Evolutionary conservation across 2,888 invertebrate genomes (phyloP).

Genomic region (Vandiemenella viatica): DNA sequence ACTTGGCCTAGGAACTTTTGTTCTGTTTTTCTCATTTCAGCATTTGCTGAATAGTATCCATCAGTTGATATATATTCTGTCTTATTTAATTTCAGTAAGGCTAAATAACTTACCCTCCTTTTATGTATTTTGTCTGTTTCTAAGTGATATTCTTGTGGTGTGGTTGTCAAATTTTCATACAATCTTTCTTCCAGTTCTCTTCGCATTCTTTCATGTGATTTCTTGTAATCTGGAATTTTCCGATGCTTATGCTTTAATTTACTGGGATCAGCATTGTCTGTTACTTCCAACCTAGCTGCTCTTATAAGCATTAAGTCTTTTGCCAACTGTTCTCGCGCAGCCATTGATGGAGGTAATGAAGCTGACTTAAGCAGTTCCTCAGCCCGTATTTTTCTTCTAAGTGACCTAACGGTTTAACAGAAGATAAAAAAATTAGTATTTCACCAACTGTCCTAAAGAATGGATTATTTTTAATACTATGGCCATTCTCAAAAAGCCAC

Average conservation of each 20-base stretch:
- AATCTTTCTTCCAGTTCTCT: constrained; percentile 27
- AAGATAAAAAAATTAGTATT: no score
- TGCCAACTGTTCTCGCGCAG: constrained; percentile 35
- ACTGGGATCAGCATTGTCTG: no score
- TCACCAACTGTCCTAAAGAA: no score
- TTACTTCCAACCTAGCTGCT: background rate
- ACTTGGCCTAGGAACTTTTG: no score
- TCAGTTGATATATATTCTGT: no score
- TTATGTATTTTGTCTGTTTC: constrained; percentile 35
- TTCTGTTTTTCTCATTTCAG: no score
- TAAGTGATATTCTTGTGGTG: constrained; percentile 37
- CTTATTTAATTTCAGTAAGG: no score
- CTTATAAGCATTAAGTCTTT: background rate
- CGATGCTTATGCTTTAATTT: constrained; percentile 2
- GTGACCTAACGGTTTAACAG: constrained; percentile 37
- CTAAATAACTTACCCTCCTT: constrained; percentile 25
- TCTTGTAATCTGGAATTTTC: constrained; percentile 23
- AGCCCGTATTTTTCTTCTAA: constrained; percentile 51
- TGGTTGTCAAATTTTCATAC: constrained; percentile 36
- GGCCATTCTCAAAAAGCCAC: no score
- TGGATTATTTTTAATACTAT: no score
- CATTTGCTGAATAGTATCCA: no score
- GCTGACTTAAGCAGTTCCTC: constrained; percentile 52
- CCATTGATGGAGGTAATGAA: constrained; percentile 52
- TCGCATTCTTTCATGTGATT: constrained; percentile 28